A percentile compares a stretch with the other conserved stretches of the same genome.
Evolutionary conservation across 2,797 vertebrate species (phyloP).

Genomic region (Danio jaintianensis): DNA sequence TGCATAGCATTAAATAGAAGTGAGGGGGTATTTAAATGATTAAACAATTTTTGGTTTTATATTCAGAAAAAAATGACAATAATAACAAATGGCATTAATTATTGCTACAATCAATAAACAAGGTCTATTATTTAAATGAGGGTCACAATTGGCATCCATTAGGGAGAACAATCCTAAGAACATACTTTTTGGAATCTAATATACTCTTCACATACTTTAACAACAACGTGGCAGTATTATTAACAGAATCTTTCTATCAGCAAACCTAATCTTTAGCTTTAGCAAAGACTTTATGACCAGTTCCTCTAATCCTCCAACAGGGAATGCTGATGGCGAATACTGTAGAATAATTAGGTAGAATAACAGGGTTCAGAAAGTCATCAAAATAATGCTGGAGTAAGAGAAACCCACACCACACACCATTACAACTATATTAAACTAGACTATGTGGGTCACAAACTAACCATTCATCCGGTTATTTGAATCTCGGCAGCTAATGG

Average conservation of each 20-base stretch:
- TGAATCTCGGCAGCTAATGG: constrained; percentile 36
- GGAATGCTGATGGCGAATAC: not conserved
- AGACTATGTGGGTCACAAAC: constrained; percentile 42
- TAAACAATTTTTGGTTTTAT: too few relatives aligned
- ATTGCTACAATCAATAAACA: not conserved
- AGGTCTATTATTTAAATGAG: not conserved
- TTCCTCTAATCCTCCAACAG: not conserved
- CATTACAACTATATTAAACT: constrained; percentile 33
- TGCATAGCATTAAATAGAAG: too few relatives aligned
- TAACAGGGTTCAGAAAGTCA: constrained; percentile 35
- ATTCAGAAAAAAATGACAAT: not conserved
- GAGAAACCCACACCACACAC: constrained; percentile 21
- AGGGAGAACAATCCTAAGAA: not conserved
- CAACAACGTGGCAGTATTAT: constrained; percentile 4
- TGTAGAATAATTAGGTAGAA: constrained; percentile 30
- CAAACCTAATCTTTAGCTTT: not conserved
- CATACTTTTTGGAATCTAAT: not conserved
- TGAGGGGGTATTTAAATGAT: too few relatives aligned
- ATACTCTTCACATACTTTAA: not conserved
- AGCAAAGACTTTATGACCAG: not conserved
- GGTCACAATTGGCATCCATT: not conserved
- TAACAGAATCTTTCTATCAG: constrained; percentile 8
- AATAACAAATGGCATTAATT: not conserved
- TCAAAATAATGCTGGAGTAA: constrained; percentile 46
- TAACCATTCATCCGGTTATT: constrained; percentile 43